phyloP scores from a whole-genome alignment of 2,113 vertebrate genomes.

The Riparia riparia region DNA sequence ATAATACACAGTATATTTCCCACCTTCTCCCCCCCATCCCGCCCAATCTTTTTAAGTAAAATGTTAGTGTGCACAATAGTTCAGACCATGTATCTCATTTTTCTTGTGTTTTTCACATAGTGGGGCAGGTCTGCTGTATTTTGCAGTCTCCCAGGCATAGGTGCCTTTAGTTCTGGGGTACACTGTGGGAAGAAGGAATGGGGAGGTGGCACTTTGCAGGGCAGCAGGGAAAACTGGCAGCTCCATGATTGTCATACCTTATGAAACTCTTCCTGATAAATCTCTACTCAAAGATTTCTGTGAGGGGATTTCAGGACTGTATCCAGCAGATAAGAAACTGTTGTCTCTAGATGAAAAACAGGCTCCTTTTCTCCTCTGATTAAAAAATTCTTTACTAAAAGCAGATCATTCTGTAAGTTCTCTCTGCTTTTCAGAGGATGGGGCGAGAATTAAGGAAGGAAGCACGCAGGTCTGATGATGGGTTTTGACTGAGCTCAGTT shows the following conservation, averaged over 20 bases:
- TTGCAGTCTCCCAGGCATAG: not conserved
- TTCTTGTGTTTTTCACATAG: not conserved
- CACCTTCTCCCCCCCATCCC: accelerated
- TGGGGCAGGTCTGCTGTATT: not conserved
- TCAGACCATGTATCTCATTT: not conserved
- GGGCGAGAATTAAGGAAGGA: not conserved
- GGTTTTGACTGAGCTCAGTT: not conserved
- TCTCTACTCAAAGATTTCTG: not conserved
- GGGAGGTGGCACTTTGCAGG: not conserved
- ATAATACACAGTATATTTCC: accelerated
- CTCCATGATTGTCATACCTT: not conserved
- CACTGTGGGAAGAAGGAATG: not conserved
- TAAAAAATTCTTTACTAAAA: not conserved
- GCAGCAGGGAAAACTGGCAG: not conserved
- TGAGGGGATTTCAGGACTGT: not conserved
- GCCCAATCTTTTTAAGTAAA: not conserved
- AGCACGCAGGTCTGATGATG: accelerated
- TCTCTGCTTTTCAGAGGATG: not conserved
- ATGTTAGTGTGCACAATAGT: not conserved
- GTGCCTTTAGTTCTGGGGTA: not conserved
- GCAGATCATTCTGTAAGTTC: not conserved
- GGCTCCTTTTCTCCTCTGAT: not conserved
- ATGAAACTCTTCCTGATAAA: not conserved
- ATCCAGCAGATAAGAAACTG: not conserved
- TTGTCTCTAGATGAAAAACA: not conserved